Evolutionary conservation across 2,113 vertebrate species (phyloP).

Genomic region (Nannobrachium achirus): DNA sequence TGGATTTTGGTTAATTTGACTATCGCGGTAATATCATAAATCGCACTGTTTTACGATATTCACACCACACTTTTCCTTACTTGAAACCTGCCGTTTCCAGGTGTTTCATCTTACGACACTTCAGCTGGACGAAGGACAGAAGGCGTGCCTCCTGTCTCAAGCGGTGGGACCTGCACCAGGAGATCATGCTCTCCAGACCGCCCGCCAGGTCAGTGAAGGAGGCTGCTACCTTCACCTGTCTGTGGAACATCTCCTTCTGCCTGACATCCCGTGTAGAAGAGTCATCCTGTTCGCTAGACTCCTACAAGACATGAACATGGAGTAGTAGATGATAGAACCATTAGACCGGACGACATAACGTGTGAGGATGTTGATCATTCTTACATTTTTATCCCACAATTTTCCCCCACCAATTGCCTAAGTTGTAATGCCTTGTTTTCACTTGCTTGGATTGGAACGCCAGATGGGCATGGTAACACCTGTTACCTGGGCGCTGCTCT

Average conservation of each 20-base stretch:
- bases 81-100: conserved; percentile 70
- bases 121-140: conserved; percentile 66
- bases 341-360: no score
- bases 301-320: conserved; percentile 1
- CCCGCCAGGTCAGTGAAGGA: conserved; percentile 58
- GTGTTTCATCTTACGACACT: conserved; percentile 62
- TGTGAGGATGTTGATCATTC: no score
- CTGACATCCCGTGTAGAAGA: not conserved
- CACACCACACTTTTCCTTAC: conserved; percentile 46
- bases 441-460: no score
- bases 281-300: conserved; percentile 2
- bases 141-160: conserved; percentile 46
- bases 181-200: conserved; percentile 60
- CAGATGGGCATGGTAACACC: no score
- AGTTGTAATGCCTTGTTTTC: no score
- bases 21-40: no score
- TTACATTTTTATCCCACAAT: no score
- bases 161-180: conserved; percentile 64
- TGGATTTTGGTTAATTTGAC: no score
- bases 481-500: no score
- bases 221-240: conserved; percentile 30
- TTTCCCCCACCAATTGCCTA: no score
- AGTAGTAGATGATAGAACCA: no score
- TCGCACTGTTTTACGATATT: no score
- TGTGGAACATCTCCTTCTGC: conserved; percentile 47